Conservation (phyloP, 2,113 vertebrate genomes). For the Eclectus roratus region DNA sequence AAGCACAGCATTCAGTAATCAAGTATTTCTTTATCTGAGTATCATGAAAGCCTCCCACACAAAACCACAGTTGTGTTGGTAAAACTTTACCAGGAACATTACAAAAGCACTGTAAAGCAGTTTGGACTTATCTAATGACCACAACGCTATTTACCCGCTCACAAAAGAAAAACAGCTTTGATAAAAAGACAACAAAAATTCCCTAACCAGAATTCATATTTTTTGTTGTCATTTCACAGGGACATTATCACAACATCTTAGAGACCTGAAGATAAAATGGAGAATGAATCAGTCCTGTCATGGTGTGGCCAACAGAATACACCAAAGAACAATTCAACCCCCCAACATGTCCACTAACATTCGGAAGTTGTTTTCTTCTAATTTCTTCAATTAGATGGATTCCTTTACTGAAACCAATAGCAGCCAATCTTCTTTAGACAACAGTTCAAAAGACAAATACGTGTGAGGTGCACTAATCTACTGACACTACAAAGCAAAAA, state of each 20-base stretch:
- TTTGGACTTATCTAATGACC: background rate
- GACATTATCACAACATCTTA: background rate
- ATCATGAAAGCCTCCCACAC: background rate
- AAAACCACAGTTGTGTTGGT: background rate
- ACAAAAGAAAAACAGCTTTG: background rate
- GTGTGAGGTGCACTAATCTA: background rate
- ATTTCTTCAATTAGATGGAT: background rate
- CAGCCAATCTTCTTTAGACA: background rate
- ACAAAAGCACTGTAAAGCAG: background rate
- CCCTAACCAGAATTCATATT: background rate
- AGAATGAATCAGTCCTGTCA: background rate
- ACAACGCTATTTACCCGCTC: background rate
- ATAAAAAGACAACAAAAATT: background rate
- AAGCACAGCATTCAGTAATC: background rate
- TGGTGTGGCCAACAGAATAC: background rate
- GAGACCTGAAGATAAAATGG: background rate
- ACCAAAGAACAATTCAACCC: background rate
- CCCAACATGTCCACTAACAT: background rate
- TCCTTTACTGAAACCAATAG: background rate
- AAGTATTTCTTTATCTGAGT: conserved; percentile 8
- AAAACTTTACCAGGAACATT: background rate
- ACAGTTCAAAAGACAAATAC: background rate
- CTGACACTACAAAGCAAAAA: background rate
- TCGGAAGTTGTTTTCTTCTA: background rate
- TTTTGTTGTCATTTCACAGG: background rate